phyloP scores from a whole-genome alignment of 2,888 invertebrate genomes.

The Dinocampus coccinellae region DNA sequence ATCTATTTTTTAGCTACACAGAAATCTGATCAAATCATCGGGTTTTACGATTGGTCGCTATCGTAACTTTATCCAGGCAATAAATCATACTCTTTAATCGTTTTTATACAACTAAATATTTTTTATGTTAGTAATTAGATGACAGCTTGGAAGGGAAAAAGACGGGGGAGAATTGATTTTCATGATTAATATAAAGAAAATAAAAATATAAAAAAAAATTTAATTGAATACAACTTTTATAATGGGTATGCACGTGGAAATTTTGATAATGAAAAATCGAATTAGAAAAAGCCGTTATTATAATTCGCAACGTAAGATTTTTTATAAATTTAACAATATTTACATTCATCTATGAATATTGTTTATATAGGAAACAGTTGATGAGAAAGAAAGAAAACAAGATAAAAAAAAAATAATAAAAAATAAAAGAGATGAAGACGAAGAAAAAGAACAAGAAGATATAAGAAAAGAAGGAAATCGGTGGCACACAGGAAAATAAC shows the following conservation, averaged over 20 bases:
- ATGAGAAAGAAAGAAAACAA: conserved; percentile 29
- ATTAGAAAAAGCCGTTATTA: not conserved
- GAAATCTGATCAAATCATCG: conserved; percentile 58
- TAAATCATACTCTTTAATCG: not conserved
- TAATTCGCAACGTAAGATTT: not conserved
- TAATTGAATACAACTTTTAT: not conserved
- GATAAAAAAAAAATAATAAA: not conserved
- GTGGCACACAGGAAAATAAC: conserved; percentile 40
- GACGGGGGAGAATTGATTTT: not conserved
- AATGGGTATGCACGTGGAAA: not conserved
- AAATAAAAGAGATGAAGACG: conserved; percentile 21
- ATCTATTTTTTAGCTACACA: conserved; percentile 56
- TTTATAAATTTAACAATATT: not conserved
- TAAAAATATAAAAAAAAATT: not conserved
- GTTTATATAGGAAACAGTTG: not conserved
- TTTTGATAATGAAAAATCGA: too few relatives aligned
- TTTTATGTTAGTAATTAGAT: not conserved
- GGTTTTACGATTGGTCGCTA: conserved; percentile 5
- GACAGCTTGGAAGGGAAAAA: not conserved
- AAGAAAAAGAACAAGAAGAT: conserved; percentile 21
- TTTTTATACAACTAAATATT: conserved; percentile 9
- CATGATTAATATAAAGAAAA: too few relatives aligned
- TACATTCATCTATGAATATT: not conserved
- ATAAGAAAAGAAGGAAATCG: conserved; percentile 41
- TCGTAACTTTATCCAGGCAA: not conserved